Evolutionary conservation across 1,140 invertebrate genomes (phyloP).

Genomic region (Portunus trituberculatus): DNA sequence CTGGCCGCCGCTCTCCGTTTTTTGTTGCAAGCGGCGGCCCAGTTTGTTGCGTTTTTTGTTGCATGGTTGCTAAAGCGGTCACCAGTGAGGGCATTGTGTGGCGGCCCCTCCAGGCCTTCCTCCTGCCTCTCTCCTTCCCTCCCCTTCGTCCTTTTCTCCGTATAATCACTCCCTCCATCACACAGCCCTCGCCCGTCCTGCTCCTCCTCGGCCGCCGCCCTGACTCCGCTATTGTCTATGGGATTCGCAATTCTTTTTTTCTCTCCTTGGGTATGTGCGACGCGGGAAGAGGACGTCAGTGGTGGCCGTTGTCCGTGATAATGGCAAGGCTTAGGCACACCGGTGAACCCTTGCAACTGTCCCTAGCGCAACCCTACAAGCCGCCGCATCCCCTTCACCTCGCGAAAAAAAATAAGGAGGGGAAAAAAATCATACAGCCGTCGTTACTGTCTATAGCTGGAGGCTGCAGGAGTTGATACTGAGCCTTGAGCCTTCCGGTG

Average conservation of each 20-base stretch:
- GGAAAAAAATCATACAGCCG: background rate
- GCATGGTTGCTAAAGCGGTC: background rate
- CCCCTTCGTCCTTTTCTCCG: background rate
- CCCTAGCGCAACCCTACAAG: background rate
- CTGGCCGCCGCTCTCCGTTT: background rate
- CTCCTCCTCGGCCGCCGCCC: background rate
- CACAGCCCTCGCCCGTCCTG: background rate
- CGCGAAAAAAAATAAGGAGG: background rate
- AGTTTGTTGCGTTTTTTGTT: slow-evolving; percentile 5
- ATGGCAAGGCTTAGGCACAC: background rate
- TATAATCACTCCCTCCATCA: slow-evolving; percentile 3
- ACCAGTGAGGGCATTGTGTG: slow-evolving; percentile 1
- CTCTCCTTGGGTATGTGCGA: background rate
- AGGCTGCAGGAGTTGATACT: background rate
- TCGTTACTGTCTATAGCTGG: too few relatives aligned
- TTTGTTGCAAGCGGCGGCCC: background rate
- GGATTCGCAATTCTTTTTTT: slow-evolving; percentile 6
- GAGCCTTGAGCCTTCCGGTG: background rate
- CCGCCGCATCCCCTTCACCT: background rate
- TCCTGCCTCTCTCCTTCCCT: background rate
- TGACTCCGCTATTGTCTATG: background rate
- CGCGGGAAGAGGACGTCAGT: background rate
- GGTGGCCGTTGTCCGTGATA: background rate
- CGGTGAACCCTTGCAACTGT: background rate
- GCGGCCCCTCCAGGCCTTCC: background rate